These are phyloP conservation scores for Austrofundulus limnaeus DNA, from an alignment of 2,113 vertebrate species.

Conservation along the genomic window DNA sequence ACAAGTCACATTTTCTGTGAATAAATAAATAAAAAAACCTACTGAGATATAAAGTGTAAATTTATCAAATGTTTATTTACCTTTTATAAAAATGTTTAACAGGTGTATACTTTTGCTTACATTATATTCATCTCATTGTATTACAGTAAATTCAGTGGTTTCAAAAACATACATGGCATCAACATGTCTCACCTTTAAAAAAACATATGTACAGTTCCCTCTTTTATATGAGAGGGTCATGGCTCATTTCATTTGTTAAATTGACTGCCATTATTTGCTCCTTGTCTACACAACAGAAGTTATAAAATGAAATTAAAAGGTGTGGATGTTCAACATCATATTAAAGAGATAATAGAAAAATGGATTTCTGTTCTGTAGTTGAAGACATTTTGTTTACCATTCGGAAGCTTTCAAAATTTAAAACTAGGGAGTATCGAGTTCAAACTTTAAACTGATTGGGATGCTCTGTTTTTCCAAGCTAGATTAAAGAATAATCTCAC, in stretches of 20 bases:
- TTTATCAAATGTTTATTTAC: constrained; percentile 59
- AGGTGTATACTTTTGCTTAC: constrained; percentile 37
- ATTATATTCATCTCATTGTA: constrained; percentile 17
- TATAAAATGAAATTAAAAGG: constrained; percentile 76
- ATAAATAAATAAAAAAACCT: too few species aligned
- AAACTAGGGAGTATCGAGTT: too few species aligned
- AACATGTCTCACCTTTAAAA: constrained; percentile 41
- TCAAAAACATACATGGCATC: constrained; percentile 51
- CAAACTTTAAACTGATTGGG: too few species aligned
- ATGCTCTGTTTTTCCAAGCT: too few species aligned
- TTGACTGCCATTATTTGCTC: constrained; percentile 40
- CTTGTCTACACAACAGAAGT: constrained; percentile 66
- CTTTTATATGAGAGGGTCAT: constrained; percentile 30
- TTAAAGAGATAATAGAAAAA: too few species aligned
- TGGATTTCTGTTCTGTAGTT: too few species aligned
- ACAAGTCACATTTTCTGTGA: too few species aligned
- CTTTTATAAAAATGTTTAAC: constrained; percentile 32
- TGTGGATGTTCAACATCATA: constrained; percentile 65
- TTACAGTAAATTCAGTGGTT: constrained; percentile 32
- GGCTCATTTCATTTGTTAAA: constrained; percentile 58
- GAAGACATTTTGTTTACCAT: too few species aligned
- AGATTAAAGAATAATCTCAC: too few species aligned
- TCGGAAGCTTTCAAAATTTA: too few species aligned
- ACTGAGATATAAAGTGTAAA: constrained; percentile 29
- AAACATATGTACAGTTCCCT: constrained; percentile 39